Percentiles rank a stretch among this genome's conserved stretches.
These are phyloP conservation scores for Artemisiospiza belli DNA, from an alignment of 2,113 vertebrate species.

Conservation along the genomic window DNA sequence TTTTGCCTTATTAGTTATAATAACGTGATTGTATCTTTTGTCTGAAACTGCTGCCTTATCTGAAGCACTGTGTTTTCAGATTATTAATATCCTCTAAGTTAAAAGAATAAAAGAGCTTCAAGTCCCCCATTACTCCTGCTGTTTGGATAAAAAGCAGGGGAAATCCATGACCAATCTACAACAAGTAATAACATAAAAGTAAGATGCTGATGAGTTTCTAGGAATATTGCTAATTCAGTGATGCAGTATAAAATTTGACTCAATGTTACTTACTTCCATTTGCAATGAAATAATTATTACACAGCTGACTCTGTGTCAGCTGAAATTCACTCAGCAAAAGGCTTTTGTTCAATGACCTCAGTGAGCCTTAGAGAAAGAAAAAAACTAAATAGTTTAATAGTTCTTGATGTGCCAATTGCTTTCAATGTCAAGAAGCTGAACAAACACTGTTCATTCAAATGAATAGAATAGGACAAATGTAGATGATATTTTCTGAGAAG, in stretches of 20 bases:
- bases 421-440: not conserved
- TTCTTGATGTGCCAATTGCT: not conserved
- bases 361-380: not conserved
- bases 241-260: not conserved
- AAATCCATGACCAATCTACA: not conserved
- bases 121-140: not conserved
- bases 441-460: not conserved
- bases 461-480: not conserved
- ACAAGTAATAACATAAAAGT: not conserved
- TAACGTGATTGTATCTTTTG: not conserved
- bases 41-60: not conserved
- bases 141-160: not conserved
- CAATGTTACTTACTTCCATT: not conserved
- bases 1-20: conserved; percentile 14
- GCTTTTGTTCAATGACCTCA: not conserved
- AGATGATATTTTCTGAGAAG: not conserved
- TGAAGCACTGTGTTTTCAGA: not conserved
- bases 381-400: not conserved
- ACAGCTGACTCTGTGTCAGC: not conserved
- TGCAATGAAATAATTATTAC: not conserved
- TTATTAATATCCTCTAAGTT: not conserved
- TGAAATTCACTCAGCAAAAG: not conserved
- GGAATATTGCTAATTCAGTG: not conserved
- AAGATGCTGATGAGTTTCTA: not conserved
- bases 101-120: not conserved